Evolutionary conservation across 1,140 invertebrate genomes (phyloP).

Genomic region (Lepidotrigona ventralis): DNA sequence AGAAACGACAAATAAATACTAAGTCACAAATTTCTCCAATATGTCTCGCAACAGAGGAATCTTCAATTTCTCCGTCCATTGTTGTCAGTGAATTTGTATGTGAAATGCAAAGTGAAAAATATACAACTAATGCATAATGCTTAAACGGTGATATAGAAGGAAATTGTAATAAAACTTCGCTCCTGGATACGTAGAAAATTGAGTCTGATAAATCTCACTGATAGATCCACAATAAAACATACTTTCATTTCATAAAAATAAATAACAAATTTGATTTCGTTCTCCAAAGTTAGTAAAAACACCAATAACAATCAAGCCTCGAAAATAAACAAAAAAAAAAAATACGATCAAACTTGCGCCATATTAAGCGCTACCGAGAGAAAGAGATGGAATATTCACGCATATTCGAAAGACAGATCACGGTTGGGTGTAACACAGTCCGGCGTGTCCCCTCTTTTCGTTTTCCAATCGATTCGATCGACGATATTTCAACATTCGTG

Average conservation of each 20-base stretch:
- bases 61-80: background rate
- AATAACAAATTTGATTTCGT: no score
- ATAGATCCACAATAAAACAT: background rate
- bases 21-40: constrained; percentile 6
- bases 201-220: no score
- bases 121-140: no score
- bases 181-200: background rate
- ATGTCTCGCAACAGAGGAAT: constrained; percentile 30
- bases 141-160: no score
- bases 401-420: background rate
- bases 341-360: background rate
- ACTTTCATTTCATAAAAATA: background rate
- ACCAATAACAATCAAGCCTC: no score
- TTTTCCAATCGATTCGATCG: constrained; percentile 63
- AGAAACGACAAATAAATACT: background rate
- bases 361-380: background rate
- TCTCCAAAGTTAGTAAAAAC: no score
- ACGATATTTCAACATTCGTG: constrained; percentile 67
- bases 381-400: background rate
- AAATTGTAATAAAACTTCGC: background rate
- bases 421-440: constrained; percentile 37
- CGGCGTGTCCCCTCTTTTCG: background rate
- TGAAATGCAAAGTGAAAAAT: no score
- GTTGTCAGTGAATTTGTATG: no score
- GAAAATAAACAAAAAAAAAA: no score